Percentiles rank a stretch among this genome's conserved stretches.
These are phyloP conservation scores for Glaucidium brasilianum DNA, from an alignment of 2,113 vertebrate genomes.

Conservation along the genomic window DNA sequence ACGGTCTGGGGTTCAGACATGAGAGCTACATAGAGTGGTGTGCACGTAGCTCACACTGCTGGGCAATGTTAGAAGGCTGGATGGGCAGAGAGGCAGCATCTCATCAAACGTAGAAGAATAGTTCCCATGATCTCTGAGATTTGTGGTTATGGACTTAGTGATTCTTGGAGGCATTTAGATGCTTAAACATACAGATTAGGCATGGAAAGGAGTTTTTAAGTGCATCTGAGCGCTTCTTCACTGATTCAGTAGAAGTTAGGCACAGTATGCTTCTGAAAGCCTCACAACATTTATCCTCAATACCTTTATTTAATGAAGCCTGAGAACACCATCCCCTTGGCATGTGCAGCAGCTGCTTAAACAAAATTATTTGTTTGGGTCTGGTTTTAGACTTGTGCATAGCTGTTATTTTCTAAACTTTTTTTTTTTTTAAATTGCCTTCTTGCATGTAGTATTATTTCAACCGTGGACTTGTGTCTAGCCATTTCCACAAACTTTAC, in stretches of 20 bases:
- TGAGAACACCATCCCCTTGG: not conserved
- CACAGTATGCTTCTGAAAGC: not conserved
- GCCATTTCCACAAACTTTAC: not conserved
- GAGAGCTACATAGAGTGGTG: fast-evolving
- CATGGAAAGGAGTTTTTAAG: not conserved
- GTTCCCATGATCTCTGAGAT: not conserved
- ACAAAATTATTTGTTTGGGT: not conserved
- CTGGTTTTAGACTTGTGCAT: not conserved
- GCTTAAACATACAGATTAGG: not conserved
- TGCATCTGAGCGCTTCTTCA: not conserved
- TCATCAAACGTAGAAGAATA: not conserved
- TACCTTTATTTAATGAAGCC: not conserved
- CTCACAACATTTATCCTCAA: fast-evolving
- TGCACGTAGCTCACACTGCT: fast-evolving
- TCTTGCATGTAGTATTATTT: not conserved
- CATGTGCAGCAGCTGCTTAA: not conserved
- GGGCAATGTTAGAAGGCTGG: not conserved
- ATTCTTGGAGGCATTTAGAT: not conserved
- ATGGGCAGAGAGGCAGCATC: not conserved
- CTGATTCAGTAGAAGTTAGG: not conserved
- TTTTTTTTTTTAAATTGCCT: not conserved
- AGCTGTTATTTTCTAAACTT: not conserved
- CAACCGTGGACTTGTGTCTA: not conserved
- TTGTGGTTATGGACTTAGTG: not conserved
- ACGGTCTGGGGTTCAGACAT: fast-evolving